These are phyloP conservation scores for Chaetodon auriga DNA, from an alignment of 2,113 vertebrate genomes.

Conservation along the genomic window DNA sequence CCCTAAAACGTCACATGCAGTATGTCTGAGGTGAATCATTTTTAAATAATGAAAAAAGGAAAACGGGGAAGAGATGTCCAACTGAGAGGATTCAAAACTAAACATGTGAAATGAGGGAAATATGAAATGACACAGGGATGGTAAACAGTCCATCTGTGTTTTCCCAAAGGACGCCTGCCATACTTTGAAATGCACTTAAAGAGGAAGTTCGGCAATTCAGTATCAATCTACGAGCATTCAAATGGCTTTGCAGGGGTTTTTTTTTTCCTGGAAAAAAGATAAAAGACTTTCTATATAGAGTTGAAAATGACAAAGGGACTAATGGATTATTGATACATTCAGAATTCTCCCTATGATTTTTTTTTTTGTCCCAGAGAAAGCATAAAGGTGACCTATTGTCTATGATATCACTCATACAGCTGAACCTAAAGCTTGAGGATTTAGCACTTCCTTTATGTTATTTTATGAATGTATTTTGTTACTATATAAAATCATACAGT, in stretches of 20 bases:
- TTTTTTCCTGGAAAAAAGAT: constrained; percentile 39
- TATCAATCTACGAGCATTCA: constrained; percentile 77
- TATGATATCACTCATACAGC: background rate
- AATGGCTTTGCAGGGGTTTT: constrained; percentile 62
- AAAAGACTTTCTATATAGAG: constrained; percentile 36
- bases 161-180: constrained; percentile 78
- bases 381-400: constrained; percentile 8
- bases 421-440: background rate
- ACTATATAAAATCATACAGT: background rate
- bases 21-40: constrained; percentile 78
- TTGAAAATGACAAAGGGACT: constrained; percentile 61
- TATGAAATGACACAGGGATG: constrained; percentile 77
- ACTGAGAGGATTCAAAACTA: constrained; percentile 74
- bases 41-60: constrained; percentile 80
- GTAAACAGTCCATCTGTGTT: constrained; percentile 83
- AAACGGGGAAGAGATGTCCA: constrained; percentile 74
- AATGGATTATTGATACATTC: constrained; percentile 60
- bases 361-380: background rate
- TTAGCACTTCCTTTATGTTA: background rate
- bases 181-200: constrained; percentile 82
- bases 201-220: constrained; percentile 69
- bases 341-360: background rate
- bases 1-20: constrained; percentile 75
- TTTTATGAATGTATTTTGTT: background rate
- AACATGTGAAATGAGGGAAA: constrained; percentile 79